Evolutionary conservation across 2,113 vertebrate species (phyloP), one percentile per base, ranked within the genome.

Genomic region (Panthera tigris): DNA sequence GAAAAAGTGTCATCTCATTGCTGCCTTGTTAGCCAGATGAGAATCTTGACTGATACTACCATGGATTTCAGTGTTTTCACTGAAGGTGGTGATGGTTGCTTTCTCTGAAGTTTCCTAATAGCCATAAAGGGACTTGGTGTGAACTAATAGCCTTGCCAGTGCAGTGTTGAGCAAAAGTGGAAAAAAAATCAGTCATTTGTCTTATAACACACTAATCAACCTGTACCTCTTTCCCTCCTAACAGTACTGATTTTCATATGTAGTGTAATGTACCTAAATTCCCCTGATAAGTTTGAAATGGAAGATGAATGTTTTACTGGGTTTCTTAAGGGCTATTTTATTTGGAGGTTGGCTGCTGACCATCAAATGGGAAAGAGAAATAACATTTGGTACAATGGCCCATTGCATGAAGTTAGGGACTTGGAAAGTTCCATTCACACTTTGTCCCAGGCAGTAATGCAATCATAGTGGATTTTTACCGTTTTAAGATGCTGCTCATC

Each of bases 101-200:
- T 92, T 89, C 73, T 92, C 50, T 39, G 36, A 68, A 79, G 48
- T 78, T 95, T 95, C 73, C 88, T 71, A 89, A 89, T 36, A 86
- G 25, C 45, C n/a, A 29, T 86, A 71, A 97, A 96, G n/a, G 5
- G 80, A 50, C 45, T 87, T 14, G 10, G 19, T 50, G 23, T 90
- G 33, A 27, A 71, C 74, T 91, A 86, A 71, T 55, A 66, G 52
- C 41, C 63, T 85, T 86, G 21, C 19, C 48, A 79, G 66, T 63
- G 31, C 27, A 81, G 48, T 95, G 41, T 52, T 91, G 52, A 76
- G 15, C 55, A 82, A 63, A 83, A 66, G 27, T 93, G 55, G 39
- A 27, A 71, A 84, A 86, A 92, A 66, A 81, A 18, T 36, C 45
- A 45, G 16, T 76, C 57, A 66, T 84, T 80, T 94, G 41, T 95